Evolutionary conservation across 1,140 invertebrate species (phyloP).

Genomic region (Drosophila lini): DNA sequence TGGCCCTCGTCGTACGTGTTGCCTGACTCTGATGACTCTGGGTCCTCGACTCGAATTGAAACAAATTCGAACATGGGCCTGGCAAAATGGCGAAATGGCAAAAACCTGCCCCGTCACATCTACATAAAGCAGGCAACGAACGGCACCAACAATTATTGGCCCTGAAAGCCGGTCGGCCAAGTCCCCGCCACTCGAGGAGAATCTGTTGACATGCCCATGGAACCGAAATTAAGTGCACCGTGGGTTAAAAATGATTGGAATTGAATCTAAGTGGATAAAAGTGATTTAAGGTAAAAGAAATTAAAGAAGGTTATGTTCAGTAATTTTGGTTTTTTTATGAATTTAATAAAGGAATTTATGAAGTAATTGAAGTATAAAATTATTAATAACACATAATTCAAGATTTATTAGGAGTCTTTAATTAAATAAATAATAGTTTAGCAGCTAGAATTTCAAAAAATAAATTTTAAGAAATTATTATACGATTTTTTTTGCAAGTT

Average conservation of each 20-base stretch:
- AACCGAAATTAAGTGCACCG: slow-evolving; percentile 50
- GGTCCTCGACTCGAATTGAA: slow-evolving; percentile 59
- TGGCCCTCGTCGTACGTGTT: slow-evolving; percentile 75
- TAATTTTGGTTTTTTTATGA: not conserved
- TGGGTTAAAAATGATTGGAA: not conserved
- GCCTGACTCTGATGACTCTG: slow-evolving; percentile 13
- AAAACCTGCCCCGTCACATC: slow-evolving; percentile 53
- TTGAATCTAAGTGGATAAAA: no score
- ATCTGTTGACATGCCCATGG: slow-evolving; percentile 55
- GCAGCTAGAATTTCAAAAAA: no score
- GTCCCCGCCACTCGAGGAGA: slow-evolving; percentile 24
- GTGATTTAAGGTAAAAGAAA: not conserved
- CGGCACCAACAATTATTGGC: slow-evolving; percentile 51
- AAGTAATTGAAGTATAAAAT: no score
- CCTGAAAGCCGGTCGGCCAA: slow-evolving; percentile 32
- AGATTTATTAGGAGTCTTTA: no score
- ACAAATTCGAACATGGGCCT: slow-evolving; percentile 75
- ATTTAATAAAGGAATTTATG: no score
- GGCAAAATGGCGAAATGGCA: slow-evolving; percentile 58
- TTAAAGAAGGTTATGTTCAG: not conserved
- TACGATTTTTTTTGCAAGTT: no score
- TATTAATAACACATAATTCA: no score
- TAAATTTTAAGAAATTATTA: no score
- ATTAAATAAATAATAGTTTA: no score
- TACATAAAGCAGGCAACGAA: slow-evolving; percentile 57